A percentile compares a stretch with the other conserved stretches of the same genome.
phyloP scores from a whole-genome alignment of 1,140 invertebrate species.

The Drosophila pseudoobscura region DNA sequence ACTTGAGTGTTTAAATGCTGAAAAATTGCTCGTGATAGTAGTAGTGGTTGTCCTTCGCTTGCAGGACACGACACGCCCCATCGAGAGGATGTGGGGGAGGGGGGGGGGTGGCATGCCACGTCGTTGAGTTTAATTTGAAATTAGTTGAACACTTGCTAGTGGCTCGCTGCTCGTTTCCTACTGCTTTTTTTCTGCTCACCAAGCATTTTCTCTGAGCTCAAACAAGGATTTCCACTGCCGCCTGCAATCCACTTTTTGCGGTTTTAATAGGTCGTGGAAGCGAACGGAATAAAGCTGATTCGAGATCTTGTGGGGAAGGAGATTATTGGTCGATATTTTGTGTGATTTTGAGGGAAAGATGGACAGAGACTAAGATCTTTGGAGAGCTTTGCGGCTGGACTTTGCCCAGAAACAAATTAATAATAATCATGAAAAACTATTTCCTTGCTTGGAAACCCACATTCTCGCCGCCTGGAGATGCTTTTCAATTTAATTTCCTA shows the following conservation, averaged over 20 bases:
- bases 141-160: slow-evolving; percentile 70
- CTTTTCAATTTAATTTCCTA: neutral
- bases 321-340: no score
- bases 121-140: slow-evolving; percentile 73
- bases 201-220: slow-evolving; percentile 54
- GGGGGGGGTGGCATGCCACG: slow-evolving; percentile 17
- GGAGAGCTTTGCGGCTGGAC: no score
- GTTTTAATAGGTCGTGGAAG: slow-evolving; percentile 38
- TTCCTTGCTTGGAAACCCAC: no score
- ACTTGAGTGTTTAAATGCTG: slow-evolving; percentile 77
- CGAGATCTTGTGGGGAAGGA: no score
- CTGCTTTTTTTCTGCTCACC: slow-evolving; percentile 45
- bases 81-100: neutral
- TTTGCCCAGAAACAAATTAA: no score
- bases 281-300: no score
- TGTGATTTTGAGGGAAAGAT: no score
- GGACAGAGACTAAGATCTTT: no score
- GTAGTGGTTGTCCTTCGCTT: slow-evolving; percentile 34
- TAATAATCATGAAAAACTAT: no score
- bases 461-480: no score
- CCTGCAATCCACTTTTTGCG: neutral
- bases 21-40: slow-evolving; percentile 74
- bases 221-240: slow-evolving; percentile 21
- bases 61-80: slow-evolving; percentile 16
- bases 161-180: neutral